Percentiles rank a stretch among this genome's conserved stretches.
Conservation (phyloP, 2,888 invertebrate genomes). For the Tribolium freemani region DNA sequence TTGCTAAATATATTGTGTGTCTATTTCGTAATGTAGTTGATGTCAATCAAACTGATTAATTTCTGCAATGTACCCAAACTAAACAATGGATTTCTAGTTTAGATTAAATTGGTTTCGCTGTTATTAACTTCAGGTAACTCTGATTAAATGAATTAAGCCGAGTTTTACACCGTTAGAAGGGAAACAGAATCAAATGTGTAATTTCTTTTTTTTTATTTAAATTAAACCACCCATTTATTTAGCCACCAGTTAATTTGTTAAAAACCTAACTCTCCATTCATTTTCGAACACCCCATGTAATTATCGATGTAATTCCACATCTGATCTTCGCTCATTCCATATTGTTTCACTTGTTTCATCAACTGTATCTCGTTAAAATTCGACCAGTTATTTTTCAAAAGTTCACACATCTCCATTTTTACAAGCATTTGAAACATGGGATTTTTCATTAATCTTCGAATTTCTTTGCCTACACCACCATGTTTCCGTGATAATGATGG, state of each 20-base stretch:
- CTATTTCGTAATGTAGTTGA: no score
- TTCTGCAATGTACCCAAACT: no score
- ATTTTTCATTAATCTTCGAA: background rate
- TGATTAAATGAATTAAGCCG: no score
- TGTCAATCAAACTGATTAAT: no score
- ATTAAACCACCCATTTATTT: background rate
- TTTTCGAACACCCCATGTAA: background rate
- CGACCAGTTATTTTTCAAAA: background rate
- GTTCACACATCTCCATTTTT: background rate
- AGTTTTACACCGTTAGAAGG: no score
- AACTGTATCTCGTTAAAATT: background rate
- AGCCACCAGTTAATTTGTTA: background rate
- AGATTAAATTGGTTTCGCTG: no score
- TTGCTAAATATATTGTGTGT: background rate
- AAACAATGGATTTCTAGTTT: no score
- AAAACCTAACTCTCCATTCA: background rate
- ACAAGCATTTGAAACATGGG: background rate
- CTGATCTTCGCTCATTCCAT: background rate
- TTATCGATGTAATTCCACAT: background rate
- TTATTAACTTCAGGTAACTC: no score
- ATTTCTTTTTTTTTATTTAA: no score
- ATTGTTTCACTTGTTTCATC: background rate
- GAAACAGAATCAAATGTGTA: no score
- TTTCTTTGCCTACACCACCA: background rate
- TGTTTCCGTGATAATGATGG: background rate